These are phyloP conservation scores for Elysia crispata DNA, from an alignment of 2,888 invertebrate genomes.

Conservation along the genomic window DNA sequence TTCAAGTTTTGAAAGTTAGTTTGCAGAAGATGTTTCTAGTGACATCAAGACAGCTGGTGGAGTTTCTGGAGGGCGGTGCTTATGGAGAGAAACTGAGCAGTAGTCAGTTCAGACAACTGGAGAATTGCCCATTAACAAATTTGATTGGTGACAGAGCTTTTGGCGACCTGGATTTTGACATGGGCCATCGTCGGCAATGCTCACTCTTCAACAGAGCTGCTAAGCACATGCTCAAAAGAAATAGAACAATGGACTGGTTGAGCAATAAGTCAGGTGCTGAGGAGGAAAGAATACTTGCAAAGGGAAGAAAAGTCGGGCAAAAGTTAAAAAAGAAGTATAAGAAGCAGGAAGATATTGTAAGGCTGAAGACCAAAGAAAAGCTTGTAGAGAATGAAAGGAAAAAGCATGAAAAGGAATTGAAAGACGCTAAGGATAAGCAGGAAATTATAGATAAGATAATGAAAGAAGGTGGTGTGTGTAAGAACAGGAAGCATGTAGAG, in stretches of 20 bases:
- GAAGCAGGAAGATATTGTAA: conserved; percentile 14
- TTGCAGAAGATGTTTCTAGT: neutral
- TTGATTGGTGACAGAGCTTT: neutral
- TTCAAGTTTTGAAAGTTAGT: neutral
- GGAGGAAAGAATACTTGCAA: neutral
- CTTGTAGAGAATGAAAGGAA: neutral
- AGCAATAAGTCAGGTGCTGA: neutral
- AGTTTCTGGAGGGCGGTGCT: neutral
- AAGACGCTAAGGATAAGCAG: neutral
- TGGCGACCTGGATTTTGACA: conserved; percentile 11
- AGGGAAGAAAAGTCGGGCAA: neutral
- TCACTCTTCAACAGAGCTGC: neutral
- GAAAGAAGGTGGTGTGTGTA: conserved; percentile 13
- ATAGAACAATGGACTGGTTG: neutral
- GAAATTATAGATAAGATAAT: neutral
- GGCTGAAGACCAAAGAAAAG: neutral
- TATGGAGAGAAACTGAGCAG: neutral
- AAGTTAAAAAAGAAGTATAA: neutral
- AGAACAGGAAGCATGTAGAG: neutral
- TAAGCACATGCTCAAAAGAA: neutral
- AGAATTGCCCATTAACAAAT: neutral
- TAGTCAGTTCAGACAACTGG: neutral
- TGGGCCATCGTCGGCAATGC: neutral
- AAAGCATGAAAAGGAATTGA: neutral
- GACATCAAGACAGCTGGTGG: neutral